phyloP scores from a whole-genome alignment of 2,113 vertebrate species.

The Neoarius graeffei region DNA sequence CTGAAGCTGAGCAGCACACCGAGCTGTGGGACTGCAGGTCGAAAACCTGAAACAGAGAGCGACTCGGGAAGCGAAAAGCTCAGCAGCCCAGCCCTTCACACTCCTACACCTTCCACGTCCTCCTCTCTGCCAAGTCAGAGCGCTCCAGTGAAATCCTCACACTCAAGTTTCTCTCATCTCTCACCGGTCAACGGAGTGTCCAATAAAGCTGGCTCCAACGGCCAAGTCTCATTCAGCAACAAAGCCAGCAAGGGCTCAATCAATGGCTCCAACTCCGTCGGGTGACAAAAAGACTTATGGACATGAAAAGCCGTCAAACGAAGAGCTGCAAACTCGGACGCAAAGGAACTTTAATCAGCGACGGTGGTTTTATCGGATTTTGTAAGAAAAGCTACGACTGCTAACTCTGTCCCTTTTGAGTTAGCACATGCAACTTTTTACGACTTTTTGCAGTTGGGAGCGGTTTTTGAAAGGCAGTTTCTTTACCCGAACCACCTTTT shows the following conservation, averaged over 20 bases:
- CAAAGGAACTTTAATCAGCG: not conserved
- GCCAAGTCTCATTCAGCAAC: slow-evolving; percentile 82
- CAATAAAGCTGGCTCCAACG: slow-evolving; percentile 76
- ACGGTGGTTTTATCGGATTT: not conserved
- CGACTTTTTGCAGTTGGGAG: not conserved
- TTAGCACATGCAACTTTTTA: slow-evolving; percentile 8
- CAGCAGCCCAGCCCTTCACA: slow-evolving; percentile 74
- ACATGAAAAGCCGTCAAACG: slow-evolving; percentile 62
- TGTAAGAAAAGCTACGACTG: not conserved
- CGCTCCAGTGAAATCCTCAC: slow-evolving; percentile 82
- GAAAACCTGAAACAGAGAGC: slow-evolving; percentile 81
- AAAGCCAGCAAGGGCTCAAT: slow-evolving; percentile 82
- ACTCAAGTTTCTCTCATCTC: slow-evolving; percentile 84
- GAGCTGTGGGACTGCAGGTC: slow-evolving; percentile 72
- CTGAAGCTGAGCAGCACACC: slow-evolving; percentile 79
- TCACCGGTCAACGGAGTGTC: slow-evolving; percentile 85
- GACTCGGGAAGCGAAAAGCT: slow-evolving; percentile 89
- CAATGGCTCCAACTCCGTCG: slow-evolving; percentile 84
- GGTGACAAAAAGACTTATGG: slow-evolving; percentile 68
- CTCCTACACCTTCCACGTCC: slow-evolving; percentile 67
- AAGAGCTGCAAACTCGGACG: slow-evolving; percentile 68
- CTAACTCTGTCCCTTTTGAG: not conserved
- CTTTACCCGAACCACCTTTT: slow-evolving; percentile 46
- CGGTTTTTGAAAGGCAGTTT: slow-evolving; percentile 48
- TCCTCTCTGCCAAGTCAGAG: slow-evolving; percentile 81